Evolutionary conservation across 2,888 invertebrate species (phyloP).

Genomic region (Alloplasta piceator): DNA sequence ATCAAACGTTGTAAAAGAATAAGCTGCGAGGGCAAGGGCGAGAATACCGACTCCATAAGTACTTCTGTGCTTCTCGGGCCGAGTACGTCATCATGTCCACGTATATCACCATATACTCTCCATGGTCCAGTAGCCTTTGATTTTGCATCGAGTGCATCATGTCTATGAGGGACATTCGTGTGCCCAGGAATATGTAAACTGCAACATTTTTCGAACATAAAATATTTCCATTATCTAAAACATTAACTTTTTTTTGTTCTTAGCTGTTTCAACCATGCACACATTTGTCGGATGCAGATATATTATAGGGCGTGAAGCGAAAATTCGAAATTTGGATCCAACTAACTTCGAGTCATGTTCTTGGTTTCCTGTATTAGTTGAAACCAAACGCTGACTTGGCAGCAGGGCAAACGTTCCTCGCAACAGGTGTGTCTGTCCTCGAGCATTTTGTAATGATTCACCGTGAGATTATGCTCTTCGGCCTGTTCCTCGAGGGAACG

Average conservation of each 20-base stretch:
- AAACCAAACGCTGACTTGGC: slow-evolving; percentile 92
- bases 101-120: slow-evolving; percentile 97
- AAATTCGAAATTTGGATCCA: neutral
- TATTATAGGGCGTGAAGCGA: too few species aligned
- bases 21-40: slow-evolving; percentile 51
- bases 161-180: slow-evolving; percentile 92
- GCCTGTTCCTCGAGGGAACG: slow-evolving; percentile 92
- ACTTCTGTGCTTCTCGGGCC: slow-evolving; percentile 89
- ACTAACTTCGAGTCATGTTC: slow-evolving; percentile 92
- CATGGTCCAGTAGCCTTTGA: slow-evolving; percentile 93
- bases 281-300: too few species aligned
- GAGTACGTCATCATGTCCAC: slow-evolving; percentile 96
- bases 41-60: slow-evolving; percentile 90
- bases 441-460: slow-evolving; percentile 90
- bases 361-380: slow-evolving; percentile 93
- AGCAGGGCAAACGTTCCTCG: slow-evolving; percentile 89
- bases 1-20: slow-evolving; percentile 46
- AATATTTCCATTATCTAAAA: slow-evolving; percentile 1
- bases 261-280: too few species aligned
- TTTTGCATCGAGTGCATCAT: slow-evolving; percentile 97
- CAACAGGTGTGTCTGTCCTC: slow-evolving; percentile 91
- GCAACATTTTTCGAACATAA: slow-evolving; percentile 79
- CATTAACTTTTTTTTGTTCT: too few species aligned
- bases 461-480: slow-evolving; percentile 90
- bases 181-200: slow-evolving; percentile 98